Conservation (phyloP, 2,113 vertebrate genomes). For the Crotophaga sulcirostris region DNA sequence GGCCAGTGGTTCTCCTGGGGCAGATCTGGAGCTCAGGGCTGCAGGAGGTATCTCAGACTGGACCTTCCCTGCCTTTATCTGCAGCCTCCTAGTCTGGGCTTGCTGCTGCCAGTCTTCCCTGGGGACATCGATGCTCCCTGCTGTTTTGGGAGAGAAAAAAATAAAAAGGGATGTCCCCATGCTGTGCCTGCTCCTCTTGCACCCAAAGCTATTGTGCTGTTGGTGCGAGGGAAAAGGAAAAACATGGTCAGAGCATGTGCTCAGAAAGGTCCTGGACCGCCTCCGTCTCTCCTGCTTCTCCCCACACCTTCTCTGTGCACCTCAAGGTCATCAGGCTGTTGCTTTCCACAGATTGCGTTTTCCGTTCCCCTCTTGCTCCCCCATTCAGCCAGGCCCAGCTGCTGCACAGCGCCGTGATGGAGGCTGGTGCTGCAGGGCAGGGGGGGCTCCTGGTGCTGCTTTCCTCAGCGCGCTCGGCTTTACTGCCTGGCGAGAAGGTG, state of each 20-base stretch:
- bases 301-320: neutral
- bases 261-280: neutral
- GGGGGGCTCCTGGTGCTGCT: too few relatives aligned
- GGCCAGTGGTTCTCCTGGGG: neutral
- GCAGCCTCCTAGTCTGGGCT: neutral
- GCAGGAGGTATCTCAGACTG: neutral
- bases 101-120: neutral
- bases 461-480: neutral
- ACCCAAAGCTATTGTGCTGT: rapidly evolving
- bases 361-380: neutral
- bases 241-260: neutral
- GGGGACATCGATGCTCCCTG: neutral
- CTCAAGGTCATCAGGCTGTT: constrained; percentile 11
- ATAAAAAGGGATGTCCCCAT: rapidly evolving
- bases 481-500: neutral
- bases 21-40: neutral
- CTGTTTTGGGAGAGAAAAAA: neutral
- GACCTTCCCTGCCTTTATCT: neutral
- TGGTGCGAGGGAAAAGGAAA: neutral
- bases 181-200: neutral
- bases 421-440: too few relatives aligned
- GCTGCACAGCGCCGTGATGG: neutral
- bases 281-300: neutral
- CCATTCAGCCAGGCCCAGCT: neutral
- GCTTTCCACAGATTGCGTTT: constrained; percentile 6